phyloP scores from a whole-genome alignment of 2,113 vertebrate species.

The Procavia capensis region DNA sequence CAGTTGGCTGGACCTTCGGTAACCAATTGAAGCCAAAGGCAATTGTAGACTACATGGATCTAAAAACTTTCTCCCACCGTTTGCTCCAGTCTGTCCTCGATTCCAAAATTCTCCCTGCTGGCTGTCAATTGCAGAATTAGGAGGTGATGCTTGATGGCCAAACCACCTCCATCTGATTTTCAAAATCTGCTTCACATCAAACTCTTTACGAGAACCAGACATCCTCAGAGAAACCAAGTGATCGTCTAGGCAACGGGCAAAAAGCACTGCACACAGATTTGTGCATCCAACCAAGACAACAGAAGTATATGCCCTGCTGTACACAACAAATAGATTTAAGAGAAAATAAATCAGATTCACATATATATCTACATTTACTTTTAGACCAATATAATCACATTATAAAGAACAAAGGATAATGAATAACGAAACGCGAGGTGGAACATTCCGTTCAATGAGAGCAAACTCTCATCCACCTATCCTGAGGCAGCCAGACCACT shows the following conservation, averaged over 20 bases:
- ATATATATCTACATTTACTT: slow-evolving; percentile 75
- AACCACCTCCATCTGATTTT: slow-evolving; percentile 99
- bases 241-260: slow-evolving; percentile 95
- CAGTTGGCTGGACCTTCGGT: slow-evolving; percentile 93
- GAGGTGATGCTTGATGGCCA: slow-evolving; percentile 93
- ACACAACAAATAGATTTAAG: slow-evolving; percentile 83
- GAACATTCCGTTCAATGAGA: slow-evolving; percentile 83
- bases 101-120: slow-evolving; percentile 92
- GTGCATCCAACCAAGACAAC: slow-evolving; percentile 88
- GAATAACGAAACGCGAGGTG: slow-evolving; percentile 80
- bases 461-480: slow-evolving; percentile 83
- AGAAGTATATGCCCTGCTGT: slow-evolving; percentile 86
- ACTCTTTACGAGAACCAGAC: slow-evolving; percentile 98
- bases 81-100: slow-evolving; percentile 87
- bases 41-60: slow-evolving; percentile 86
- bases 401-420: slow-evolving; percentile 83
- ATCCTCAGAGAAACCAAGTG: slow-evolving; percentile 92
- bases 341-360: slow-evolving; percentile 79
- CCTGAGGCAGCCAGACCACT: slow-evolving; percentile 81
- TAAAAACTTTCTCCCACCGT: slow-evolving; percentile 92
- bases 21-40: slow-evolving; percentile 88
- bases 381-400: slow-evolving; percentile 75
- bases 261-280: slow-evolving; percentile 87
- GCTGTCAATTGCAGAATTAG: slow-evolving; percentile 85
- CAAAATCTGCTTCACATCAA: slow-evolving; percentile 99